phyloP scores from a whole-genome alignment of 2,113 vertebrate genomes.

The Geothlypis trichas region DNA sequence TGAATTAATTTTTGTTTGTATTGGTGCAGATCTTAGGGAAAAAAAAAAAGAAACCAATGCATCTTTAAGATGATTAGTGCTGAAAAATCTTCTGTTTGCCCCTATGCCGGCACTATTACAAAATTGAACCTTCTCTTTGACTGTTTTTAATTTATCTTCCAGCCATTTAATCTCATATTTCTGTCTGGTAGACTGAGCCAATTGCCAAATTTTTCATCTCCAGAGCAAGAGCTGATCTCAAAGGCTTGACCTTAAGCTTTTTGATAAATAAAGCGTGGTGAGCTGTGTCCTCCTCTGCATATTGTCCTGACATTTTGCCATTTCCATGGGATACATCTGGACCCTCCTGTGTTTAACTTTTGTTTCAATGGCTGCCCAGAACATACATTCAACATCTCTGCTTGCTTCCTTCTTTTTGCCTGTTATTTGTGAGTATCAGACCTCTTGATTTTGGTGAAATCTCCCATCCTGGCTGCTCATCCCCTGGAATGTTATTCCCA shows the following conservation, averaged over 20 bases:
- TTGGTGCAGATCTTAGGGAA: not conserved
- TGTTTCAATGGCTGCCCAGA: not conserved
- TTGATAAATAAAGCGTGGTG: not conserved
- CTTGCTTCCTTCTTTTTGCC: rapidly evolving
- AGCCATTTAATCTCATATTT: slow-evolving; percentile 42
- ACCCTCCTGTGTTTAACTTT: not conserved
- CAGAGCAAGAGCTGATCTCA: not conserved
- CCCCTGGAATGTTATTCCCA: not conserved
- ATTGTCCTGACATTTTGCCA: not conserved
- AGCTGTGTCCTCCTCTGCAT: not conserved
- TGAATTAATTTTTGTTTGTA: slow-evolving; percentile 27
- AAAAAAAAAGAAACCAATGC: not conserved
- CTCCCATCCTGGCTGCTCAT: not conserved
- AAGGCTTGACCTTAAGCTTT: slow-evolving; percentile 29
- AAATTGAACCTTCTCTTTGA: not conserved
- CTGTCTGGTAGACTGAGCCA: slow-evolving; percentile 4
- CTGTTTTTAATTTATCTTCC: slow-evolving; percentile 16
- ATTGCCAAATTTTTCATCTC: slow-evolving; percentile 5
- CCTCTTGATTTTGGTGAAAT: not conserved
- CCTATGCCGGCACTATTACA: not conserved
- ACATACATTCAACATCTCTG: not conserved
- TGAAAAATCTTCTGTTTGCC: slow-evolving; percentile 20
- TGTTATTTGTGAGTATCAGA: not conserved
- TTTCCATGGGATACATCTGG: not conserved
- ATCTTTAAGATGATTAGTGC: not conserved